Conservation (phyloP, 2,113 vertebrate species). For the Rhinichthys klamathensis region DNA sequence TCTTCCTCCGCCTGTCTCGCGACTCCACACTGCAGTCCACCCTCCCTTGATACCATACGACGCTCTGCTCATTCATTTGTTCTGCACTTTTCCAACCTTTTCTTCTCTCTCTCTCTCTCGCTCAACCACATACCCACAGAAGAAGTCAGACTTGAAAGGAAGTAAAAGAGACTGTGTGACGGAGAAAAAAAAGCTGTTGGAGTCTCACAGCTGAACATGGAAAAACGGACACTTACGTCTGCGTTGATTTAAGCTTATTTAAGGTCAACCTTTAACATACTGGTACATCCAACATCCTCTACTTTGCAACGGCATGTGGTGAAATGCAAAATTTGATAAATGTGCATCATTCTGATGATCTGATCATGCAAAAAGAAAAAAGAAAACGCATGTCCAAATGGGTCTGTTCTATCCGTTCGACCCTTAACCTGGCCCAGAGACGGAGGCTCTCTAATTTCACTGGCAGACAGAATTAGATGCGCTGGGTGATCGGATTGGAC, state of each 20-base stretch:
- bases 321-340: not conserved
- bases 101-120: constrained; percentile 34
- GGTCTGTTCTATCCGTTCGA: constrained; percentile 7
- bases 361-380: not conserved
- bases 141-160: constrained; percentile 58
- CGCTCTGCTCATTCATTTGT: constrained; percentile 70
- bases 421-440: constrained; percentile 48
- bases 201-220: constrained; percentile 44
- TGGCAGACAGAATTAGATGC: constrained; percentile 81
- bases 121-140: constrained; percentile 52
- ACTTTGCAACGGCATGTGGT: not conserved
- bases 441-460: constrained; percentile 71
- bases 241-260: constrained; percentile 31
- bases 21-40: constrained; percentile 63
- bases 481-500: constrained; percentile 82
- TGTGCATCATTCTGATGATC: not conserved
- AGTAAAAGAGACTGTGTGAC: constrained; percentile 55
- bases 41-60: constrained; percentile 70
- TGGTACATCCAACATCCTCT: not conserved
- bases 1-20: constrained; percentile 63
- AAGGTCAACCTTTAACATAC: constrained; percentile 22
- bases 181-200: constrained; percentile 33
- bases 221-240: constrained; percentile 32
- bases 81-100: constrained; percentile 43
- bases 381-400: not conserved